Conservation (phyloP, 2,113 vertebrate genomes). For the Connochaetes taurinus region DNA sequence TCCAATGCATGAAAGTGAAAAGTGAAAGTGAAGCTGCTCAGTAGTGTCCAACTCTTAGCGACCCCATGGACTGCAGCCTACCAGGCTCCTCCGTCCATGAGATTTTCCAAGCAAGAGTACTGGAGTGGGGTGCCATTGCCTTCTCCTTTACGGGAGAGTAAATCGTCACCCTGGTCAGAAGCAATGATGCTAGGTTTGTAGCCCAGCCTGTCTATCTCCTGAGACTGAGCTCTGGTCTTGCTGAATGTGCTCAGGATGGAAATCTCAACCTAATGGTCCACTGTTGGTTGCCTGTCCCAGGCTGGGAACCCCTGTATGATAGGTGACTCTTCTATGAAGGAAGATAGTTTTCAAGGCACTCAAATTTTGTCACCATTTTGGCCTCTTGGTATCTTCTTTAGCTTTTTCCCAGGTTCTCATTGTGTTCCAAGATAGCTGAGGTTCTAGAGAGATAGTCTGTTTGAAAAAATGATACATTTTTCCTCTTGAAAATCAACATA, state of each 20-base stretch:
- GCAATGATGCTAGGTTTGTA: no score
- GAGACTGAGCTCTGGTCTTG: not conserved
- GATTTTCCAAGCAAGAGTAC: no score
- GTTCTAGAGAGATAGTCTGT: not conserved
- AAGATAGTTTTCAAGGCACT: not conserved
- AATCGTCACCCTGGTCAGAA: not conserved
- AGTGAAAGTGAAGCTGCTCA: no score
- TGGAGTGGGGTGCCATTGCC: no score
- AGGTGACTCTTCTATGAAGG: not conserved
- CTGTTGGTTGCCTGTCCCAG: fast-evolving
- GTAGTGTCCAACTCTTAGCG: no score
- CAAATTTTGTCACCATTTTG: not conserved
- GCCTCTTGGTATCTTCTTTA: not conserved
- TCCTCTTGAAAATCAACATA: not conserved
- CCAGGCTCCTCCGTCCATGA: no score
- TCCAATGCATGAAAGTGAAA: no score
- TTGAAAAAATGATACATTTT: not conserved
- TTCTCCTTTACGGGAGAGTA: not conserved
- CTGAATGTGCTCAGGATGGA: fast-evolving
- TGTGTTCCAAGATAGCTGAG: not conserved
- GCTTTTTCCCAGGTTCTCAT: not conserved
- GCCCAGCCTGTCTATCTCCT: not conserved
- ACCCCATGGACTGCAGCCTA: no score
- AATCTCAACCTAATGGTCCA: fast-evolving
- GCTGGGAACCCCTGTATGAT: not conserved